These are phyloP conservation scores for Propsilocerus akamusi DNA, from an alignment of 1,140 invertebrate species.

Conservation along the genomic window DNA sequence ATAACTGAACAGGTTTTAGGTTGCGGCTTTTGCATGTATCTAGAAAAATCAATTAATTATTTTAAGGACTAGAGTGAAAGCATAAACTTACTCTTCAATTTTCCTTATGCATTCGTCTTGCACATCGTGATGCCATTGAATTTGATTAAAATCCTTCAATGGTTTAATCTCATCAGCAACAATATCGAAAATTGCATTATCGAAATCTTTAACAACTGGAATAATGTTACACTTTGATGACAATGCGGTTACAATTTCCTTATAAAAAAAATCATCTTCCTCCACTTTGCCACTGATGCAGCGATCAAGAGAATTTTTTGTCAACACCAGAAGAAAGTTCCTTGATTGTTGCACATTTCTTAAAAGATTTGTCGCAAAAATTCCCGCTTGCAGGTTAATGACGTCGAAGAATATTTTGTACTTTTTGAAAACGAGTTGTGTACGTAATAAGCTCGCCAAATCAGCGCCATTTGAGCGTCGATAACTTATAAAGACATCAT, in stretches of 20 bases:
- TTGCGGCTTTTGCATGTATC: no score
- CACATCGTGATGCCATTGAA: neutral
- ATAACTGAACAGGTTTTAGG: no score
- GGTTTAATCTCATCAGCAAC: neutral
- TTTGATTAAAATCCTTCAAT: neutral
- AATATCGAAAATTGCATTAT: neutral
- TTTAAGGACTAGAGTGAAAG: no score
- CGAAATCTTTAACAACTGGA: neutral
- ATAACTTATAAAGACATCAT: neutral
- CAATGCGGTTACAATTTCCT: neutral
- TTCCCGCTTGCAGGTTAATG: neutral
- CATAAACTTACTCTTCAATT: neutral
- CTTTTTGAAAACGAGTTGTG: neutral
- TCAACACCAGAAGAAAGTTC: neutral
- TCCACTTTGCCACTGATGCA: no score
- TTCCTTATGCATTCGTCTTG: neutral
- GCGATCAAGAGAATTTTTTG: neutral
- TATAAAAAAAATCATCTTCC: neutral
- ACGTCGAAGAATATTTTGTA: neutral
- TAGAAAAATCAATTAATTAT: no score
- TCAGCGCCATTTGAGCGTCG: neutral
- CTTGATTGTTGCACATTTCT: neutral
- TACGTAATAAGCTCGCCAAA: neutral
- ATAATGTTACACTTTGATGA: neutral
- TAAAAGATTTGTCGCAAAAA: neutral